A percentile compares a stretch with the other conserved stretches of the same genome.
phyloP scores from a whole-genome alignment of 1,140 invertebrate genomes.

The Mactra quadrangularis region DNA sequence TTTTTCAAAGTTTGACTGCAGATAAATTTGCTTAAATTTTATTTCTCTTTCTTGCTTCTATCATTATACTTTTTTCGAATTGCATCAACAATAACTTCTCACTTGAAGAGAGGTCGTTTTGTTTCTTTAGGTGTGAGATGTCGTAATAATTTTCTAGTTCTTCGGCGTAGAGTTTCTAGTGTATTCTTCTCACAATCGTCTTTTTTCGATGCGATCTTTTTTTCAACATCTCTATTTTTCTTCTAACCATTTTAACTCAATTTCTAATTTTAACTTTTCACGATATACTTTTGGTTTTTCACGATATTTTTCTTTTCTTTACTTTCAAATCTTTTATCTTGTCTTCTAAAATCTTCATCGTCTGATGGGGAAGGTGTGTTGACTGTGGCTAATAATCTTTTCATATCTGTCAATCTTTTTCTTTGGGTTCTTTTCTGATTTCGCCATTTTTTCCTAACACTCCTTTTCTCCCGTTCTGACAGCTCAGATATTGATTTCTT shows the following conservation, averaged over 20 bases:
- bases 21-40: constrained; percentile 15
- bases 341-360: no score
- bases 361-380: no score
- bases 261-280: constrained; percentile 15
- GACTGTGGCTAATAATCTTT: no score
- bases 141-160: constrained; percentile 38
- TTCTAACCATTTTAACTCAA: constrained; percentile 9
- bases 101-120: constrained; percentile 22
- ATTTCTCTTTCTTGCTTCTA: constrained; percentile 25
- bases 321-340: no score
- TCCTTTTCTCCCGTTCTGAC: no score
- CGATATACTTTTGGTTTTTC: constrained; percentile 9
- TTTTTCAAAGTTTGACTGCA: constrained; percentile 25
- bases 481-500: no score
- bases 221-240: constrained; percentile 48
- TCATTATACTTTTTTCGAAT: constrained; percentile 33
- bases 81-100: constrained; percentile 23
- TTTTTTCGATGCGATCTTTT: constrained; percentile 18
- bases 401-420: no score
- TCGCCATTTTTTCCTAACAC: no score
- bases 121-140: constrained; percentile 29
- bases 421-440: no score
- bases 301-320: background rate
- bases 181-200: background rate
- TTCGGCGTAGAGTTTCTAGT: constrained; percentile 22